Percentiles rank a stretch among this genome's conserved stretches.
Evolutionary conservation across 1,140 invertebrate genomes (phyloP).

Genomic region (Helicorthomorpha holstii): DNA sequence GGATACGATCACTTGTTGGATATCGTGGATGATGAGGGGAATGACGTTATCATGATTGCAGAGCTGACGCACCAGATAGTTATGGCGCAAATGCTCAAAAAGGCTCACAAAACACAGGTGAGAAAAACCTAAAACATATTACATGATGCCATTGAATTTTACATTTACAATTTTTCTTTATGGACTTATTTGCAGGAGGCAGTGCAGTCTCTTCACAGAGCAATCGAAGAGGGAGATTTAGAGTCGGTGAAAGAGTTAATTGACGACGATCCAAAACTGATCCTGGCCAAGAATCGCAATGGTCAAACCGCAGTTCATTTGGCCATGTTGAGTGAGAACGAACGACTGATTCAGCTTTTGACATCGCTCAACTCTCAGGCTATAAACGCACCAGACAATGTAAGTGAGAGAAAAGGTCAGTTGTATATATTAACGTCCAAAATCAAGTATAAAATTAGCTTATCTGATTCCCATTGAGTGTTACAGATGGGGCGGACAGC

Average conservation of each 20-base stretch:
- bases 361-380: constrained; percentile 51
- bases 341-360: constrained; percentile 53
- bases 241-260: constrained; percentile 39
- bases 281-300: constrained; percentile 49
- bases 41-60: constrained; percentile 46
- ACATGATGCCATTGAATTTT: neutral
- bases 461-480: constrained; percentile 4
- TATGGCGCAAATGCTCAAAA: constrained; percentile 37
- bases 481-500: constrained; percentile 61
- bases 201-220: constrained; percentile 53
- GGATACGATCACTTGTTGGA: constrained; percentile 77
- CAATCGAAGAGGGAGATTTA: constrained; percentile 46
- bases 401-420: constrained; percentile 30
- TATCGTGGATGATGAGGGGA: constrained; percentile 36
- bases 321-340: constrained; percentile 58
- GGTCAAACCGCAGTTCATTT: constrained; percentile 56
- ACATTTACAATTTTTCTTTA: neutral
- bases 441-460: constrained; percentile 9
- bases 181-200: constrained; percentile 34
- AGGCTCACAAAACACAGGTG: constrained; percentile 56
- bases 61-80: constrained; percentile 44
- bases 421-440: neutral
- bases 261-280: constrained; percentile 34
- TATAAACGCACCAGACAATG: constrained; percentile 62
- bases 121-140: constrained; percentile 9